A percentile compares a stretch with the other conserved stretches of the same genome.
phyloP scores from a whole-genome alignment of 2,113 vertebrate genomes.

The Amazona vittata region DNA sequence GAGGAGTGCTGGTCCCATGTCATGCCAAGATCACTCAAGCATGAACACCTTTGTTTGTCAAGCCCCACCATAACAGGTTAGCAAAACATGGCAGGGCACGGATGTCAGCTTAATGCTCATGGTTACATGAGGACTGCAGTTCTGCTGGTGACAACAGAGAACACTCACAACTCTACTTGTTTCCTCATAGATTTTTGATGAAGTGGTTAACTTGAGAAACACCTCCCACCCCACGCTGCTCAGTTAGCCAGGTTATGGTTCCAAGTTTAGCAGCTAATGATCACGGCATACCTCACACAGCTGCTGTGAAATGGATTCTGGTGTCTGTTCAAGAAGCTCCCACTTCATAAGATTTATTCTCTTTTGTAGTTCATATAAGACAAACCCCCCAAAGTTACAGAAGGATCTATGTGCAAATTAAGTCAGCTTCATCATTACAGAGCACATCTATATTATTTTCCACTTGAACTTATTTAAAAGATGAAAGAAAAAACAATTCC shows the following conservation, averaged over 20 bases:
- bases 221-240: not conserved
- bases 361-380: not conserved
- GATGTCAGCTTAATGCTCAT: rapidly evolving
- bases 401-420: not conserved
- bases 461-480: not conserved
- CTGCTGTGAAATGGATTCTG: not conserved
- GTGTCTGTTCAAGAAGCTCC: not conserved
- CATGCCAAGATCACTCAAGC: not conserved
- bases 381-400: not conserved
- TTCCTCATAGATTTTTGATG: not conserved
- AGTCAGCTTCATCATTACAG: not conserved
- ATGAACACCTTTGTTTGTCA: not conserved
- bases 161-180: not conserved
- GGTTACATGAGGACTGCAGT: not conserved
- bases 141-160: not conserved
- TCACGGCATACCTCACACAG: not conserved
- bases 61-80: not conserved
- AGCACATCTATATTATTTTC: not conserved
- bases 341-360: not conserved
- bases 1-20: not conserved
- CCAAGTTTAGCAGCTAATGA: not conserved
- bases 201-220: not conserved
- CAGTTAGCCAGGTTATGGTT: not conserved
- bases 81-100: not conserved
- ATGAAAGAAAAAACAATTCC: not conserved